Base-by-base conservation (phyloP, 2,113 vertebrate genomes). In the human region DNA sequence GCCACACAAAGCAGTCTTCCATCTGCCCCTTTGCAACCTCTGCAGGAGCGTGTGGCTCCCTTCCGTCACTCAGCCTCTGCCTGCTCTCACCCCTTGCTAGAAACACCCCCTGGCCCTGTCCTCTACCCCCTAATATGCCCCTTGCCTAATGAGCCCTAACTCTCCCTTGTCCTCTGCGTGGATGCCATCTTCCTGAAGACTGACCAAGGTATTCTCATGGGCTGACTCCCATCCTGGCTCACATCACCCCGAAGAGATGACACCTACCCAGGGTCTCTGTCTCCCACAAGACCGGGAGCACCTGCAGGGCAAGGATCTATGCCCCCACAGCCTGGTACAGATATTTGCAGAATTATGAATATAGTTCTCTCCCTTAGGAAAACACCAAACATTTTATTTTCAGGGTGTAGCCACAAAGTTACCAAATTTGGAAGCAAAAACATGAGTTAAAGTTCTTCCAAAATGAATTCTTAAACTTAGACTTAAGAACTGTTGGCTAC, bases 381-480 rank as follows among this genome's bases (percentile, higher is more conserved):
- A 96, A 81, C 45, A 23, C n/a, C 14, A 45, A 52, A 78, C 17
- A 57, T 83, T 76, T 92, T 68, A 73, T 81, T 79, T 90, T 82
- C 82, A 96, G 87, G 78, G 68, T 50, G 27, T 7, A 85, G 32
- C 57, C 72, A 81, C 50, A 35, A 38, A 86, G 35, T 75, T 66
- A 70, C 50, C 50, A 88, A 91, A 80, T 64, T 50, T 68, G 59
- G 23, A 81, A 90, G 43, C 38, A 88, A 16, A 82, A 90, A 84
- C 35, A 45, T 73, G 84, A 61, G 40, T 93, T 90, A 57, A 78
- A 35, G n/a, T 73, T 52, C 12, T 93, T 70, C 50, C 55, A 50
- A 73, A 92, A 61, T 22, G 70, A 92, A 45, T 45, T 76, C 43
- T 81, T 73, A 7, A 27, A 73, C 91, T 86, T 35, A 96, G 83